Evolutionary conservation across 2,888 invertebrate genomes (phyloP), one percentile per base, ranked within the genome.

Genomic region (Lycocerus yunnanus): DNA sequence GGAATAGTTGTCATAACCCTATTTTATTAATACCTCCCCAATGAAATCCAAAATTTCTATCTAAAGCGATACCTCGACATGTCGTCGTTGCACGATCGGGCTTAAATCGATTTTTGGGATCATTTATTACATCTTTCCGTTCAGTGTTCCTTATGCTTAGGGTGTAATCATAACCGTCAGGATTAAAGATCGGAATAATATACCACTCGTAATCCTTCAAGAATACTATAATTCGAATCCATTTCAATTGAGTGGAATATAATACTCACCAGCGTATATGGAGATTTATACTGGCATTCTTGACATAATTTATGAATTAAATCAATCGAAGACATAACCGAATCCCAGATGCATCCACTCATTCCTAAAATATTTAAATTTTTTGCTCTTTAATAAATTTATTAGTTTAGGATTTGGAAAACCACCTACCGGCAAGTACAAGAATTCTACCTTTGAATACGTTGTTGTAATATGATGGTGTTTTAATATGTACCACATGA

Each of bases 151-250:
- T 61, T 14, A 63, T 43, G 0, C 11, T 9, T 43, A 92, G 92
- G 0, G 92, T 90, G 81, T 91, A 93, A 2, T 83, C 89, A 83
- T 93, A 94, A 14, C 94, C 94, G 86, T 94, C 94, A 43, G 93
- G 93, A 84, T 94, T 94, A 2, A 89, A 86, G 0, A 92, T 90
- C 0, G 94, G 94, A 72, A 94, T 88, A 76, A 95, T 89, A 82
- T 94, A 92, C 93, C 94, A 95, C 79, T 94, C 92, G 79, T 69
- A 69, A 15, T 69, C 69, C 69, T 69, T 16, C 21, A 66, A 66
- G 15, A 27, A 68, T 15, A 58, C 10, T n/a, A n/a, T 13, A 58
- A 15, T 15, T 67, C 15, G 18, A 1, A 63, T 20, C 10, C 3
- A 63, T 63, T 18, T 8, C 3, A 13, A 63, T 15, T 10, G 58